Evolutionary conservation across 2,888 invertebrate genomes (phyloP).

Genomic region (Macrophya annulata): DNA sequence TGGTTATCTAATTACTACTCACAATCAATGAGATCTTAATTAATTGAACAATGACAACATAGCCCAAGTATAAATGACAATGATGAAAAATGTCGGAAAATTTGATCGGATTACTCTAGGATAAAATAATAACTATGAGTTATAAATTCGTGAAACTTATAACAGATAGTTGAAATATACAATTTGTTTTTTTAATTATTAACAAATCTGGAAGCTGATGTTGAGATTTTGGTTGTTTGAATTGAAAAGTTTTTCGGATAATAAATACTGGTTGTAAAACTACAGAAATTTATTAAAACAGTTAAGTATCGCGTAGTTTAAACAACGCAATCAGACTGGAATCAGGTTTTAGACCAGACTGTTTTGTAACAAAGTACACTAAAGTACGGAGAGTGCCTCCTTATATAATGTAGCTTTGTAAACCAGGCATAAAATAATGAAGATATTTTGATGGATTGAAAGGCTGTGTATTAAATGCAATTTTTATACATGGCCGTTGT

Average conservation of each 20-base stretch:
- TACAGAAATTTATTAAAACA: slow-evolving; percentile 20
- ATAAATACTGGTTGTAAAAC: slow-evolving; percentile 22
- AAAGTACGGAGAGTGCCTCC: slow-evolving; percentile 27
- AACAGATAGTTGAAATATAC: background rate
- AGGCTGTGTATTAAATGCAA: slow-evolving; percentile 64
- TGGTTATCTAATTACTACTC: slow-evolving; percentile 20
- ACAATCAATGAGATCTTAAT: slow-evolving; percentile 27
- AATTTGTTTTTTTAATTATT: background rate
- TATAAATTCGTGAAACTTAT: background rate
- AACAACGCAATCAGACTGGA: background rate
- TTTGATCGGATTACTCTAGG: background rate
- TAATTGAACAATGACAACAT: slow-evolving; percentile 1
- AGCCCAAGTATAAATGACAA: background rate
- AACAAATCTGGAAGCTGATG: slow-evolving; percentile 26
- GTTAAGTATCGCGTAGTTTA: slow-evolving; percentile 2
- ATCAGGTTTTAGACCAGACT: slow-evolving; percentile 8
- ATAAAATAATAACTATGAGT: slow-evolving; percentile 22
- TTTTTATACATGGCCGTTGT: slow-evolving; percentile 73
- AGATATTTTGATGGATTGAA: slow-evolving; percentile 62
- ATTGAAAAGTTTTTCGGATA: background rate
- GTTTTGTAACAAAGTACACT: background rate
- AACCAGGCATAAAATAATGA: slow-evolving; percentile 58
- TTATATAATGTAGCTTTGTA: slow-evolving; percentile 57
- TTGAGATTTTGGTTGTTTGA: background rate
- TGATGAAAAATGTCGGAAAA: background rate